Percentiles rank a stretch among this genome's conserved stretches.
Evolutionary conservation across 2,797 vertebrate species (phyloP).

Genomic region (Okamejei kenojei): DNA sequence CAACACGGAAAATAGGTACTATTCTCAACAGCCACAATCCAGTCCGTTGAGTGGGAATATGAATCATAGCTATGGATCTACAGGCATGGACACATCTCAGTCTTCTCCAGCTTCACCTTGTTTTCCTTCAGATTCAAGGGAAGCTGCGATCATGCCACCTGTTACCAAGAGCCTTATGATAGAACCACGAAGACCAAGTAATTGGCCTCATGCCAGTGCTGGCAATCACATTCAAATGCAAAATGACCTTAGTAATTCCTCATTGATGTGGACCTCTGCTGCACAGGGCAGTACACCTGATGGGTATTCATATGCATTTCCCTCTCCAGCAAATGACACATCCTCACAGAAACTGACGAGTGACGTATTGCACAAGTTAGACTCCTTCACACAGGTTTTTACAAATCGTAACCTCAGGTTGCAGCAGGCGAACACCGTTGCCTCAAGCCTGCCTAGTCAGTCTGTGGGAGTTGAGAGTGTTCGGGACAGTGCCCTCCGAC

Average conservation of each 20-base stretch:
- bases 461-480: conserved; percentile 54
- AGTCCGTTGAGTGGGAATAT: conserved; percentile 52
- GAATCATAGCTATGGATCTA: conserved; percentile 61
- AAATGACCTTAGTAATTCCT: conserved; percentile 56
- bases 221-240: conserved; percentile 58
- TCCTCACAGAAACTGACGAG: conserved; percentile 62
- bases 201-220: conserved; percentile 60
- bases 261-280: conserved; percentile 58
- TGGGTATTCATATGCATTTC: conserved; percentile 59
- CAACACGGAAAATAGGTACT: conserved; percentile 62
- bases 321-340: conserved; percentile 55
- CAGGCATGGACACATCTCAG: conserved; percentile 60
- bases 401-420: conserved; percentile 69
- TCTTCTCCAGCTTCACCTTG: conserved; percentile 64
- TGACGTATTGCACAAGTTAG: conserved; percentile 67
- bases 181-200: conserved; percentile 56
- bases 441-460: conserved; percentile 61
- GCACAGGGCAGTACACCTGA: conserved; percentile 55
- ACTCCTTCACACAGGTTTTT: conserved; percentile 77
- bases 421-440: conserved; percentile 60
- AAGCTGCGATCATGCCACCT: conserved; percentile 48
- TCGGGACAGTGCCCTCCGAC: conserved; percentile 61
- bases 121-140: conserved; percentile 63
- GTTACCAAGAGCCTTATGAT: conserved; percentile 60
- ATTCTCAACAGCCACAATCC: conserved; percentile 55